Base-by-base conservation (phyloP, 1,140 invertebrate genomes). In the Listronotus oregonensis region DNA sequence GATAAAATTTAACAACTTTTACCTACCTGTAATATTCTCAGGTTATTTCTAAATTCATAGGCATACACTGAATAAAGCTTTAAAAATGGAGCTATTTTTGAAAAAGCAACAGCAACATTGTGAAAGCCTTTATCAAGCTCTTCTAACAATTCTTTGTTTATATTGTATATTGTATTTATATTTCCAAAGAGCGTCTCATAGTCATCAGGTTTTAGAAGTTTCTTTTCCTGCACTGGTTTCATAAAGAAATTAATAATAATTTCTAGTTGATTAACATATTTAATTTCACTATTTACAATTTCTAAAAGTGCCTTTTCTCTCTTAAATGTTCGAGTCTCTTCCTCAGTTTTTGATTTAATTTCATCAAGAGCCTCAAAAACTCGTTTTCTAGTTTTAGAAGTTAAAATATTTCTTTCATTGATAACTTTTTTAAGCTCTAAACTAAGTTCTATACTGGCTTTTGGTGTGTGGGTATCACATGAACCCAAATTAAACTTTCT, bases 1-100 rank as follows among this genome's bases (percentile, higher is more conserved):
- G n/a, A n/a, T n/a, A n/a, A n/a, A n/a, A n/a, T n/a, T n/a, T n/a
- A n/a, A n/a, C n/a, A n/a, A n/a, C n/a, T n/a, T n/a, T 63, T 15
- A 21, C 60, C 64, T 79, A 84, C 82, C 75, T 86, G 83, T 57
- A 87, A 63, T 55, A 86, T 67, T 18, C 80, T 76, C 55, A 86
- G 72, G 4, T 85, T 83, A 61, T 84, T 82, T 67, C 86, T 86
- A 77, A 90, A 91, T 72, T 90, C 88, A 56, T 88, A 90, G 1
- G 90, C 90, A 79, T 91, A 92, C 1, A 87, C 85, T 4, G 90
- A 89, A 72, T 92, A 92, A 12, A 91, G 76, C 76, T 92, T 92
- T 18, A 92, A 86, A 78, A 89, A 92, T 9, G 90, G 90, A 14
- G 87, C 89, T 44, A 92, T 80, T 71, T 86, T 87, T 0, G 83